Conservation (phyloP, 2,888 invertebrate species). For the Branchellion lobata region DNA sequence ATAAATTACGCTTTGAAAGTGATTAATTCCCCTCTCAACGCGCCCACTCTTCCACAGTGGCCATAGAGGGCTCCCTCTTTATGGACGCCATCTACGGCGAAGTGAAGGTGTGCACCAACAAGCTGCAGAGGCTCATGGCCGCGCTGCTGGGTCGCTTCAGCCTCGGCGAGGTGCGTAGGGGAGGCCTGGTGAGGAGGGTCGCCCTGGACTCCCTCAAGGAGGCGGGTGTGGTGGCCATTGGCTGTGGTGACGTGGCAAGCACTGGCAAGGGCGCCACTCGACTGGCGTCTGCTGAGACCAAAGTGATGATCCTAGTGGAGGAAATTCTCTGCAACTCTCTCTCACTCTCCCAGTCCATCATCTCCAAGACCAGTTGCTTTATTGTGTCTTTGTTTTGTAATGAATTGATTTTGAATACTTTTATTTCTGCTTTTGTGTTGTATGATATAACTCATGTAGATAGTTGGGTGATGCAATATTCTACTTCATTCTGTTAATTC, state of each 20-base stretch:
- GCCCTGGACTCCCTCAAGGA: neutral
- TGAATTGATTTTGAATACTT: neutral
- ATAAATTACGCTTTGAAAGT: neutral
- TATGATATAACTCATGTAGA: too few species aligned
- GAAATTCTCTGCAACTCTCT: slow-evolving; percentile 59
- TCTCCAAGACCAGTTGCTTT: slow-evolving; percentile 57
- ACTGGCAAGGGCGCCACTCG: slow-evolving; percentile 33
- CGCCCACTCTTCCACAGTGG: too few species aligned
- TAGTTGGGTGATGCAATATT: too few species aligned
- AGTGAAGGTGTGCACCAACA: slow-evolving; percentile 59
- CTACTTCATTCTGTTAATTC: too few species aligned
- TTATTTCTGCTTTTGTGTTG: too few species aligned
- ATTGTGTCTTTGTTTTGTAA: neutral
- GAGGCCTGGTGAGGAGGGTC: slow-evolving; percentile 45
- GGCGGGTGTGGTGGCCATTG: neutral
- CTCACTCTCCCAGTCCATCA: slow-evolving; percentile 57
- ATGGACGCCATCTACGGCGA: slow-evolving; percentile 39
- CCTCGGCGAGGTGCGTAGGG: slow-evolving; percentile 56
- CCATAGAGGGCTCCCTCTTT: slow-evolving; percentile 14
- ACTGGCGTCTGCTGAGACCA: slow-evolving; percentile 44
- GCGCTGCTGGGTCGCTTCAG: slow-evolving; percentile 73
- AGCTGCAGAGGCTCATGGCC: slow-evolving; percentile 75
- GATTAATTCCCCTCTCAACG: neutral
- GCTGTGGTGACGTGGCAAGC: slow-evolving; percentile 15
- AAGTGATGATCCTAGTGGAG: slow-evolving; percentile 55